These are phyloP conservation scores for Salticus scenicus DNA, from an alignment of 2,888 invertebrate genomes.

Conservation along the genomic window DNA sequence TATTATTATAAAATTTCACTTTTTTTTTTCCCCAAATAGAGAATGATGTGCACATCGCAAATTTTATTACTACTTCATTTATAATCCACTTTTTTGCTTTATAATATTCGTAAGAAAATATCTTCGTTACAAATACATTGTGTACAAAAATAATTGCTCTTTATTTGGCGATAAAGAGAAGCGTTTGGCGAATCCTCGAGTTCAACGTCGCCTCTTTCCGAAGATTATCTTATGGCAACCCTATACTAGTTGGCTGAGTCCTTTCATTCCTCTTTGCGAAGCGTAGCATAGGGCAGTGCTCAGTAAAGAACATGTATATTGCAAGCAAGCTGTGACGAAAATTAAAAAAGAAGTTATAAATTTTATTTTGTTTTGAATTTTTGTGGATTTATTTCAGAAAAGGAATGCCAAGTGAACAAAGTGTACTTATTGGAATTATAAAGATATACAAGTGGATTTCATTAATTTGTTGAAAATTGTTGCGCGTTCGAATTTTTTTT, in stretches of 20 bases:
- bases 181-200: constrained; percentile 33
- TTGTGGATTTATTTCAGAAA: constrained; percentile 3
- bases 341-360: not conserved
- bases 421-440: not conserved
- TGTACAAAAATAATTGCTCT: no score
- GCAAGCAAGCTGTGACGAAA: not conserved
- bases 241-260: constrained; percentile 38
- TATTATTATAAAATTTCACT: no score
- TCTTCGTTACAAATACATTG: no score
- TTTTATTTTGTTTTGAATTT: not conserved
- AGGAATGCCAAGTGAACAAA: not conserved
- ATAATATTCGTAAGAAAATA: no score
- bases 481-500: not conserved
- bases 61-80: no score
- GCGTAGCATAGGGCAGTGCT: no score
- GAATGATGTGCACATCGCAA: no score
- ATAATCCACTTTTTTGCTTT: no score
- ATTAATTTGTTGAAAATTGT: not conserved
- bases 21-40: no score
- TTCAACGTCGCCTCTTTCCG: constrained; percentile 15
- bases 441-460: not conserved
- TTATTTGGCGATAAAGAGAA: constrained; percentile 32
- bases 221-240: constrained; percentile 56
- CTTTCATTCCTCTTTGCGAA: not conserved
- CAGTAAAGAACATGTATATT: not conserved